Conservation (phyloP, 2,797 vertebrate species). For the Cryptoprocta ferox region DNA sequence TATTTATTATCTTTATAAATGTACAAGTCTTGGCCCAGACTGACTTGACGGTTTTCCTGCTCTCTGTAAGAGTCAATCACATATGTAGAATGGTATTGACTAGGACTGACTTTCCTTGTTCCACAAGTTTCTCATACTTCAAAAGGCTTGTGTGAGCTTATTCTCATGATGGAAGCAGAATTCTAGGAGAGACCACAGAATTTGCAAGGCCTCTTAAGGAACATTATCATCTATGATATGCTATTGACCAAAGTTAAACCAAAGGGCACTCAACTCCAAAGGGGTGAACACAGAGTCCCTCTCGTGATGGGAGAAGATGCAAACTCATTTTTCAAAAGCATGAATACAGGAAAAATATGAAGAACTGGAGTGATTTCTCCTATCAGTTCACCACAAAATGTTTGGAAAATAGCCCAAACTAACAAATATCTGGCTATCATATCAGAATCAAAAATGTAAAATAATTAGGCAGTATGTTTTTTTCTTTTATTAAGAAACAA, state of each 20-base stretch:
- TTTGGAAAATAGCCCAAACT: not conserved
- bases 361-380: not conserved
- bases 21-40: not conserved
- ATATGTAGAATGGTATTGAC: not conserved
- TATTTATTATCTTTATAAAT: not conserved
- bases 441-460: not conserved
- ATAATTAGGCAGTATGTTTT: not conserved
- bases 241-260: not conserved
- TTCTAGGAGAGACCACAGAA: not conserved
- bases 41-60: not conserved
- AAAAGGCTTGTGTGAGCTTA: not conserved
- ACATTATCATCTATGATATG: not conserved
- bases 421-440: not conserved
- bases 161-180: not conserved
- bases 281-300: not conserved
- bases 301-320: not conserved
- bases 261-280: not conserved
- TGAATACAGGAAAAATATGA: not conserved
- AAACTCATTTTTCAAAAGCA: not conserved
- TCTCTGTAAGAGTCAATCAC: not conserved
- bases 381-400: not conserved
- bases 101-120: not conserved
- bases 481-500: not conserved
- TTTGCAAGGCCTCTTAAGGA: not conserved
- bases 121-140: not conserved